Percentiles rank a stretch among this genome's conserved stretches.
phyloP scores from a whole-genome alignment of 2,113 vertebrate species.

The Nothocercus julius region DNA sequence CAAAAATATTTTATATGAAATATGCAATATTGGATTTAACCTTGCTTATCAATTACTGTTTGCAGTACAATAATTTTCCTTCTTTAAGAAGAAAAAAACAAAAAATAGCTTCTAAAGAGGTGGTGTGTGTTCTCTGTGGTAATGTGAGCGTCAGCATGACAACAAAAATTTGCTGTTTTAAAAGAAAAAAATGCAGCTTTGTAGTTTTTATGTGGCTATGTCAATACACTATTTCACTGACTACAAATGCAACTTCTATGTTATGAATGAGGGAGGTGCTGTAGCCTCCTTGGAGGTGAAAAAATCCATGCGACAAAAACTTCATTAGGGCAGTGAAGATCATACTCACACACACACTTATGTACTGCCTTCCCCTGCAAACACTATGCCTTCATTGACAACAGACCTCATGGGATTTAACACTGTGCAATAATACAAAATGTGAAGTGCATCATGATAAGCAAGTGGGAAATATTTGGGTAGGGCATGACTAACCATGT shows the following conservation, averaged over 20 bases:
- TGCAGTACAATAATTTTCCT: no score
- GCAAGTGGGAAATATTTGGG: neutral
- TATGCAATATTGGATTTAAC: neutral
- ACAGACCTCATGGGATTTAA: neutral
- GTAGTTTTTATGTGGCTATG: neutral
- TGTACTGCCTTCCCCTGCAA: neutral
- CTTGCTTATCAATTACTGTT: neutral
- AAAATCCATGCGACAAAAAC: neutral
- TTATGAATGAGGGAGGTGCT: neutral
- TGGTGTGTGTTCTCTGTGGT: neutral
- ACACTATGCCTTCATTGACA: neutral
- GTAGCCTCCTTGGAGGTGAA: fast-evolving
- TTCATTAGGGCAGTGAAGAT: neutral
- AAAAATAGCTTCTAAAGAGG: neutral
- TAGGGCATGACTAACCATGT: neutral
- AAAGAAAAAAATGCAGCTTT: neutral
- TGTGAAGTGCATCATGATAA: neutral
- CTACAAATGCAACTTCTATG: neutral
- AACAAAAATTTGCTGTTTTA: neutral
- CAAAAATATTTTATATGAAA: neutral
- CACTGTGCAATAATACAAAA: neutral
- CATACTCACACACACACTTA: fast-evolving
- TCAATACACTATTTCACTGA: neutral
- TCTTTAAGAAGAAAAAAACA: neutral
- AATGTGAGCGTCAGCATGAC: neutral